Evolutionary conservation across 2,113 vertebrate species (phyloP), one percentile per base, ranked within the genome.

Genomic region (Hippocampus abdominalis): DNA sequence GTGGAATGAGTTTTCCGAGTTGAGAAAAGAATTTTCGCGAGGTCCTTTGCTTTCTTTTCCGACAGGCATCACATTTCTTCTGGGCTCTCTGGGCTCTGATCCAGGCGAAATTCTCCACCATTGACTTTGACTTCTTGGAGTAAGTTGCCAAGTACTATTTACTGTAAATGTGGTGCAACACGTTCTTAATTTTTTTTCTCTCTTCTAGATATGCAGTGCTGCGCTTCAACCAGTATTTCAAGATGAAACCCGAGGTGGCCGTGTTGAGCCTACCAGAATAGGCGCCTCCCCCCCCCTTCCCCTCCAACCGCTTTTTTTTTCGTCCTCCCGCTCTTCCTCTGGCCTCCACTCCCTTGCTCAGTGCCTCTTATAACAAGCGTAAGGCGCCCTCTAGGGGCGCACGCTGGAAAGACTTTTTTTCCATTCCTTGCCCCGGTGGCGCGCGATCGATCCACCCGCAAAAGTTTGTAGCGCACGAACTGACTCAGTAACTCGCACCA

Each of bases 31-130:
- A 4, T 36, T 36, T 36, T 36, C 1, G 32, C 32, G 32, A 36
- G 32, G 32, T 36, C 20, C 11, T 62, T 25, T 21, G 2, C 60
- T 56, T 21, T 62, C 60, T 49, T 53, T n/a, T 74, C 39, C 80
- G 36, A 49, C 73, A 99, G 97, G 97, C 96, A 20, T 99, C 97
- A 9, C 96, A 99, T 88, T 99, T 96, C 94, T 96, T 98, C 83
- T 99, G 96, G 97, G 97, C 95, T 53, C 83, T 99, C 62, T 99
- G 97, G 97, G 96, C 96, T 75, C 89, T 99, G 78, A 99, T 99
- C 90, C 97, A 99, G 91, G 94, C 96, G 75, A 95, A 94, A 88
- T 95, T 98, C 80, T 98, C 96, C 65, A 96, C 95, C 86, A 99
- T 98, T 71, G 95, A 98, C 79, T 99, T 99, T 75, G 96, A 98